phyloP scores from a whole-genome alignment of 1,140 invertebrate genomes.

The Laodelphax striatellus region DNA sequence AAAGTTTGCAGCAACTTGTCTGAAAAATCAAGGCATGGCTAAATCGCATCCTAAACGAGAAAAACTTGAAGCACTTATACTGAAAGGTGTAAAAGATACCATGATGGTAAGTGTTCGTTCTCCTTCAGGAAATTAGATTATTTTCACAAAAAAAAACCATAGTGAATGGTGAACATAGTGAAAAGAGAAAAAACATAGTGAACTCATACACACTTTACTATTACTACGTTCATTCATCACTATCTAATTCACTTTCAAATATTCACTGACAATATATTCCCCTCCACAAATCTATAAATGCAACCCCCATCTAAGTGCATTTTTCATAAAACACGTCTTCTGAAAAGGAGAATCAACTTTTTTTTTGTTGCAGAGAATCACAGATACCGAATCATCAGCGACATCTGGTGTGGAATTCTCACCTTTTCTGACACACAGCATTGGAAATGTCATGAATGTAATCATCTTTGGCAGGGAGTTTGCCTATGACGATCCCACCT shows the following conservation, averaged over 20 bases:
- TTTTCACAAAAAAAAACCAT: no score
- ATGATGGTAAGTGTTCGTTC: conserved; percentile 42
- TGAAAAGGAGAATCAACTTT: no score
- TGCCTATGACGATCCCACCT: conserved; percentile 50
- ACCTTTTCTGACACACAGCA: conserved; percentile 46
- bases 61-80: conserved; percentile 53
- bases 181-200: no score
- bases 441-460: conserved; percentile 63
- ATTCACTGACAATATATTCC: no score
- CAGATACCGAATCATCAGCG: conserved; percentile 18
- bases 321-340: no score
- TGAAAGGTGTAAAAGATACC: conserved; percentile 44
- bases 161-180: no score
- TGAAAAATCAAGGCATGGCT: conserved; percentile 65
- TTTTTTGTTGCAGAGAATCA: conserved; percentile 7
- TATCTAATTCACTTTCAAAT: no score
- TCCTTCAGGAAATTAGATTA: no score
- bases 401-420: background rate
- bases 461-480: conserved; percentile 64
- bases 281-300: no score
- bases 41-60: conserved; percentile 47
- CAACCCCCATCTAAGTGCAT: no score
- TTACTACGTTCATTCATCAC: no score
- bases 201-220: no score
- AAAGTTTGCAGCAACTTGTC: conserved; percentile 52